These are phyloP conservation scores for Phocides pigmalion DNA, from an alignment of 1,140 invertebrate genomes.

Conservation along the genomic window DNA sequence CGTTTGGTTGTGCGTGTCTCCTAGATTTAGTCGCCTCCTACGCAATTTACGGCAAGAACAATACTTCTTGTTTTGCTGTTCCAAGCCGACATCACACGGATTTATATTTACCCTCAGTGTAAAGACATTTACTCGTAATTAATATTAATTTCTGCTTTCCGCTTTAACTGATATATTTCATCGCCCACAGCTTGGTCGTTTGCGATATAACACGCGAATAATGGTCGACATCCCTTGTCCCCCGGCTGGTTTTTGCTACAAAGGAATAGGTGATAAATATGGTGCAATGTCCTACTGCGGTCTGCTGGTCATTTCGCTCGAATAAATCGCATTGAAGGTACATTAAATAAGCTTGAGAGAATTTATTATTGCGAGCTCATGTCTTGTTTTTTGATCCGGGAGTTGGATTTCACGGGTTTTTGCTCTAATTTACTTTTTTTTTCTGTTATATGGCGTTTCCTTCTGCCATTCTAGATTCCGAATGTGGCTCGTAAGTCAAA, in stretches of 20 bases:
- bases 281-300: constrained; percentile 30
- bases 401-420: constrained; percentile 24
- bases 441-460: constrained; percentile 2
- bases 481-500: too few species aligned
- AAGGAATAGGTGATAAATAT: constrained; percentile 31
- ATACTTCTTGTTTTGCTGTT: too few species aligned
- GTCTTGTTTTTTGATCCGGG: constrained; percentile 25
- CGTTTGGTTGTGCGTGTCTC: too few species aligned
- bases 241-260: constrained; percentile 29
- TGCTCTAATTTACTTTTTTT: constrained; percentile 1
- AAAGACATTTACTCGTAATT: too few species aligned
- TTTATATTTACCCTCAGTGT: too few species aligned
- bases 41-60: too few species aligned
- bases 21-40: too few species aligned
- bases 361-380: constrained; percentile 27
- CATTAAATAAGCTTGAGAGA: constrained; percentile 16
- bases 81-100: too few species aligned
- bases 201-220: neutral
- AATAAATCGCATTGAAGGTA: constrained; percentile 25
- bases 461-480: constrained; percentile 6
- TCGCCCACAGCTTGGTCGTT: neutral
- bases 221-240: constrained; percentile 23
- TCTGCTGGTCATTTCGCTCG: constrained; percentile 25
- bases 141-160: too few species aligned
- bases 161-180: too few species aligned